phyloP scores from a whole-genome alignment of 1,140 invertebrate genomes.

The Diprion similis region DNA sequence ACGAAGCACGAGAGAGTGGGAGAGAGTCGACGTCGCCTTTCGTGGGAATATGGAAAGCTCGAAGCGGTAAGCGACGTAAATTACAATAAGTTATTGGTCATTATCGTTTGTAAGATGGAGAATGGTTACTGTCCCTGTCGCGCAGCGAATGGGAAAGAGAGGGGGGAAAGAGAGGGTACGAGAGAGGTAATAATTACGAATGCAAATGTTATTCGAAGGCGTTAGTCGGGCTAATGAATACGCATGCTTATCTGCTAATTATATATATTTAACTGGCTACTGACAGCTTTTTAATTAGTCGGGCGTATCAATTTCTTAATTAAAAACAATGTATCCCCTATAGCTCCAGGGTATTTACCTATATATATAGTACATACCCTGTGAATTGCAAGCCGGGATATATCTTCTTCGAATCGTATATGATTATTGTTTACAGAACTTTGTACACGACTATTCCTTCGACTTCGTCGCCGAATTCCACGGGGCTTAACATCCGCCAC shows the following conservation, averaged over 20 bases:
- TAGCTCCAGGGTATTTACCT: too few species aligned
- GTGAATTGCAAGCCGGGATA: too few species aligned
- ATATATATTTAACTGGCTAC: constrained; percentile 1
- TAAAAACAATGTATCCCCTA: neutral
- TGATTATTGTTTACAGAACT: constrained; percentile 1
- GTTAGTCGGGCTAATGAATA: neutral
- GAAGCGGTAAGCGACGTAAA: neutral
- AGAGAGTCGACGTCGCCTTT: neutral
- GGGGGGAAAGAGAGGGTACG: too few species aligned
- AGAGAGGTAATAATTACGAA: constrained; percentile 4
- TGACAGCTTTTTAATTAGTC: constrained; percentile 5
- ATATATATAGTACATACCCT: too few species aligned
- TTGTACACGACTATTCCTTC: neutral
- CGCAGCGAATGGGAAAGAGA: neutral
- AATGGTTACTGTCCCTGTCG: neutral
- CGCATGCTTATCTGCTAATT: constrained; percentile 4
- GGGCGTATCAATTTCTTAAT: constrained; percentile 7
- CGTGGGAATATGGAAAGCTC: neutral
- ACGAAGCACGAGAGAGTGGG: neutral
- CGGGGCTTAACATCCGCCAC: neutral
- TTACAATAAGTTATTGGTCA: constrained; percentile 12
- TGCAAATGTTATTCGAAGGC: constrained; percentile 11
- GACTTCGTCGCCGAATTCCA: too few species aligned
- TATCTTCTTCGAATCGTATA: too few species aligned
- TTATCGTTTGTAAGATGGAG: neutral